Conservation (phyloP, 2,113 vertebrate genomes). For the Sinocyclocheilus anshuiensis region DNA sequence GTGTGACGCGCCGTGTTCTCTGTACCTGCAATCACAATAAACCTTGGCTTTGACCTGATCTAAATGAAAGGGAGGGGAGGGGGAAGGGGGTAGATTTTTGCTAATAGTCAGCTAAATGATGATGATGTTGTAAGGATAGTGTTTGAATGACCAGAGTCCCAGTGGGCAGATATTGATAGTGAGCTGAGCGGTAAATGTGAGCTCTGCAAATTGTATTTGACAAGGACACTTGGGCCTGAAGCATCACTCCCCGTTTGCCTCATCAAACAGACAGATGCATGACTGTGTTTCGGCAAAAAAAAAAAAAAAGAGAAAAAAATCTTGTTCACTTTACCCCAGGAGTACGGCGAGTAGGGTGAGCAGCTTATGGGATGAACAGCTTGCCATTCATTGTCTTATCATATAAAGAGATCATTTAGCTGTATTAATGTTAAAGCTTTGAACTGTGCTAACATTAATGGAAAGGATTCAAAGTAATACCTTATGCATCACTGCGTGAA, state of each 20-base stretch:
- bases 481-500: background rate
- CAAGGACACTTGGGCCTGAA: conserved; percentile 73
- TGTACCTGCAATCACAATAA: conserved; percentile 22
- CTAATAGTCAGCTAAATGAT: conserved; percentile 71
- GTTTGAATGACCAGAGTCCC: conserved; percentile 70
- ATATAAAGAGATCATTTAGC: conserved; percentile 34
- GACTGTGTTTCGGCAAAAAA: conserved; percentile 20
- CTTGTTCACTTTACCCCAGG: conserved; percentile 29
- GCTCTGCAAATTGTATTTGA: conserved; percentile 75
- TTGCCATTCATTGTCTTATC: conserved; percentile 39
- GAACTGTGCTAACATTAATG: background rate
- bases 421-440: conserved; percentile 17
- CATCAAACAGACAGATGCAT: conserved; percentile 57
- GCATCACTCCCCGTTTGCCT: conserved; percentile 71
- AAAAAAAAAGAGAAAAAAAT: conserved; percentile 1
- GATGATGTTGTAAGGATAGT: conserved; percentile 68
- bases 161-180: conserved; percentile 66
- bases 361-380: conserved; percentile 19
- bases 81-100: conserved; percentile 40
- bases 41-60: conserved; percentile 39
- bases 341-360: background rate
- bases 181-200: conserved; percentile 66
- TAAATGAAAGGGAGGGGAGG: conserved; percentile 11
- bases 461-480: background rate
- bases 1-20: background rate